A percentile compares a stretch with the other conserved stretches of the same genome.
Evolutionary conservation across 64 coral and sea anemone genomes (phyloP).

Genomic region (Catalaphyllia jardinei): DNA sequence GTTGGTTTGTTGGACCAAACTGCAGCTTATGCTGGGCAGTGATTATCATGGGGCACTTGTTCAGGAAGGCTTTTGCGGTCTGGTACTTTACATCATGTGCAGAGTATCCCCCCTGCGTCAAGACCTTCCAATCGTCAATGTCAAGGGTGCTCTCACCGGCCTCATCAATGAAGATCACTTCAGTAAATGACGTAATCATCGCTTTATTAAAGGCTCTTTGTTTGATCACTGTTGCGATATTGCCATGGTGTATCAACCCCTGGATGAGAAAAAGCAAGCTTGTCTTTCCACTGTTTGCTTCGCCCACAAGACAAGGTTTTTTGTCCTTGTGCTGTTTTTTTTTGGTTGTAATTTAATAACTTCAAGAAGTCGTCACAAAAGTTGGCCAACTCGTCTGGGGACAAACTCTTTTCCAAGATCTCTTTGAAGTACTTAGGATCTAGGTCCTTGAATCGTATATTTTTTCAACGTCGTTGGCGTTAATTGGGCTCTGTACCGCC

Average conservation of each 20-base stretch:
- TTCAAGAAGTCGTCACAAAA: constrained; percentile 6
- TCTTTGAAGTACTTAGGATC: constrained; percentile 21
- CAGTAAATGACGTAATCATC: neutral
- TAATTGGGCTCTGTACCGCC: neutral
- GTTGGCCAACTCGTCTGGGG: neutral
- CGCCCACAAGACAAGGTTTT: no score
- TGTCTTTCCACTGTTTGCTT: no score
- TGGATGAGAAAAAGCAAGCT: no score
- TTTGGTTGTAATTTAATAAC: no score
- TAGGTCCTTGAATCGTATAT: no score
- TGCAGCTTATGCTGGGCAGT: constrained; percentile 1
- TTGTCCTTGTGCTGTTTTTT: no score
- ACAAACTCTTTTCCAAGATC: constrained; percentile 21
- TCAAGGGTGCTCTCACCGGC: neutral
- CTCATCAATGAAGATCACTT: constrained; percentile 30
- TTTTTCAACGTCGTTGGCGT: neutral
- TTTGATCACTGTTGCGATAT: no score
- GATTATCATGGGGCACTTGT: constrained; percentile 14
- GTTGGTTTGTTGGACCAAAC: constrained; percentile 30
- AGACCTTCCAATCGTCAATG: constrained; percentile 29
- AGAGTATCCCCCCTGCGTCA: constrained; percentile 14
- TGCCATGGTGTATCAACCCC: no score
- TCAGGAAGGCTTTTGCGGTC: neutral
- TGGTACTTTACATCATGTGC: neutral
- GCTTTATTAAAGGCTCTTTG: no score